These are phyloP conservation scores for Doris montereyensis DNA, from an alignment of 2,888 invertebrate genomes.

Conservation along the genomic window DNA sequence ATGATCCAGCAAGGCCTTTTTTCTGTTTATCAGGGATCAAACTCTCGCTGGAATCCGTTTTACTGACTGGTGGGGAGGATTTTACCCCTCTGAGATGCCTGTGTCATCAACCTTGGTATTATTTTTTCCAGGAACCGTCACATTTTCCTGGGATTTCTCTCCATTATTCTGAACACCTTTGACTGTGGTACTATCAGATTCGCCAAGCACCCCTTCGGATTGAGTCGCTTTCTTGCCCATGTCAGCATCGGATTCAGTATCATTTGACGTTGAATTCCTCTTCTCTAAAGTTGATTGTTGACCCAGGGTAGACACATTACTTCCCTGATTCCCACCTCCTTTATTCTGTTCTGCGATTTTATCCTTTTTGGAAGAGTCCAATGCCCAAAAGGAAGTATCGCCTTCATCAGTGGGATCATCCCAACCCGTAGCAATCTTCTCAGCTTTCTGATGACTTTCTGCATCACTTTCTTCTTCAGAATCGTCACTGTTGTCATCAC, in stretches of 20 bases:
- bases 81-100: constrained; percentile 17
- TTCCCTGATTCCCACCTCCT: not conserved
- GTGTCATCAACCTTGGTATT: constrained; percentile 20
- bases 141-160: too few species aligned
- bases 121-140: not conserved
- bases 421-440: not conserved
- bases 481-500: constrained; percentile 26
- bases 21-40: too few species aligned
- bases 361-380: not conserved
- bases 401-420: constrained; percentile 6
- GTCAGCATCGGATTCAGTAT: not conserved
- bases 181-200: too few species aligned
- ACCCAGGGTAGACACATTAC: constrained; percentile 6
- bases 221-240: not conserved
- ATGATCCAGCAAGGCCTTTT: too few species aligned
- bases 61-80: too few species aligned
- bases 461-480: not conserved
- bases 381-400: constrained; percentile 47
- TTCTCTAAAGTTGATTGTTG: too few species aligned
- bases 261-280: not conserved
- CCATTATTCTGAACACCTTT: too few species aligned
- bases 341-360: not conserved
- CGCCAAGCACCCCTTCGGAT: not conserved
- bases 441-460: not conserved
- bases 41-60: too few species aligned